Percentiles rank a stretch among this genome's conserved stretches.
phyloP scores from a whole-genome alignment of 2,888 invertebrate species.

The Labia minor region DNA sequence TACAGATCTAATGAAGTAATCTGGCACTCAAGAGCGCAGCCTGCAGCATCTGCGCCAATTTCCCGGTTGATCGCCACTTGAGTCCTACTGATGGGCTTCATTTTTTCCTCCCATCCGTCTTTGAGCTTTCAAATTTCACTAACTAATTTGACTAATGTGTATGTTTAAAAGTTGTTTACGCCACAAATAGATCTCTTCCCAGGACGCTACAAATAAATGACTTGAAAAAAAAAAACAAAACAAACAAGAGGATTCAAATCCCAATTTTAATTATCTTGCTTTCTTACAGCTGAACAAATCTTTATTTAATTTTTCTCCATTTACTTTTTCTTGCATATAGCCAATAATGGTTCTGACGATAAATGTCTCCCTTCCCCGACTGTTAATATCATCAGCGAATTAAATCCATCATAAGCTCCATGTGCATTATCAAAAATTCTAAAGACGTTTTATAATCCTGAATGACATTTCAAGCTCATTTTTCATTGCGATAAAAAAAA shows the following conservation, averaged over 20 bases:
- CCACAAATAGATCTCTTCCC: not conserved
- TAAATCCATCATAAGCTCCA: slow-evolving; percentile 5
- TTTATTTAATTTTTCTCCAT: not conserved
- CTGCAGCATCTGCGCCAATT: not conserved
- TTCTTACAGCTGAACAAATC: slow-evolving; percentile 4
- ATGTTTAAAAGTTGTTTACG: too few relatives aligned
- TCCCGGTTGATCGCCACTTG: not conserved
- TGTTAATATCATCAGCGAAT: not conserved
- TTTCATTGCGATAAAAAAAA: slow-evolving; percentile 3
- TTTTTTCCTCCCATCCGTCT: slow-evolving; percentile 4
- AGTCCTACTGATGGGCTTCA: not conserved
- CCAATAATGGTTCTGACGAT: not conserved
- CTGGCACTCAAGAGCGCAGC: not conserved
- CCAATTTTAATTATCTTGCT: not conserved
- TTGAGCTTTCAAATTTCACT: not conserved
- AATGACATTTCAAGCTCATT: not conserved
- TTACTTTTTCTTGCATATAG: not conserved
- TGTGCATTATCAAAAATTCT: slow-evolving; percentile 7
- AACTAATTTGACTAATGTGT: not conserved
- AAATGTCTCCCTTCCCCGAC: not conserved
- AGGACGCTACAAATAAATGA: too few relatives aligned
- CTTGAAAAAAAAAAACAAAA: too few relatives aligned
- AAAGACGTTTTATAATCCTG: not conserved
- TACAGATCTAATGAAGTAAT: slow-evolving; percentile 4
- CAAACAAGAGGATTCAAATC: not conserved